Conservation (phyloP, 2,113 vertebrate species). For the Bothrops jararaca region DNA sequence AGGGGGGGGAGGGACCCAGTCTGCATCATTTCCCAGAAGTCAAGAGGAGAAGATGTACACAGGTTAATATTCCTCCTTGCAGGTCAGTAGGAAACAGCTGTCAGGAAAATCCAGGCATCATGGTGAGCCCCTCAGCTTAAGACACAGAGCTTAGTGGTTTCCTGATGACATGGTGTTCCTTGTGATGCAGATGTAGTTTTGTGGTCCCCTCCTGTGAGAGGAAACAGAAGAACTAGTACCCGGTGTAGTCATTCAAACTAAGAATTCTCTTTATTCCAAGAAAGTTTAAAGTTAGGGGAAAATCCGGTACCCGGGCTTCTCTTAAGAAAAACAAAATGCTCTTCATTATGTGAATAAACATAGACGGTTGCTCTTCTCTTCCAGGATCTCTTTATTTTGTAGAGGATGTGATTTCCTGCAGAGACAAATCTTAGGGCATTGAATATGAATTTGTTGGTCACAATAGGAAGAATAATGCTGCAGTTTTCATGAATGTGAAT, state of each 20-base stretch:
- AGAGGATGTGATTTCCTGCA: background rate
- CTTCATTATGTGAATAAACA: background rate
- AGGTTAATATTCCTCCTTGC: background rate
- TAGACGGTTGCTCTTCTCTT: background rate
- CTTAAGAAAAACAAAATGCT: background rate
- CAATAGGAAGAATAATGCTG: background rate
- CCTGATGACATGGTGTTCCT: background rate
- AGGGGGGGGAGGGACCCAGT: background rate
- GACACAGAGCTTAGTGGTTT: background rate
- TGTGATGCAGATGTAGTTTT: background rate
- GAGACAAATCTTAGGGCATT: background rate
- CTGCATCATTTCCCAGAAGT: background rate
- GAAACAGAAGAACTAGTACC: background rate
- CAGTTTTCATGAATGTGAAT: background rate
- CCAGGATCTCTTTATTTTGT: background rate
- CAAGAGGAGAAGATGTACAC: background rate
- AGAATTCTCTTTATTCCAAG: background rate
- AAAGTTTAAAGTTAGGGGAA: background rate
- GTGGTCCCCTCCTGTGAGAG: background rate
- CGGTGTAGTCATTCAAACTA: background rate
- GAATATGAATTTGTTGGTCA: background rate
- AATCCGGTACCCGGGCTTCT: background rate
- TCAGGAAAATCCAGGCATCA: background rate
- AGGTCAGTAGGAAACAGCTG: background rate
- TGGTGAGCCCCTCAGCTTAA: background rate